These are phyloP conservation scores for Folsomia manolachei DNA, from an alignment of 2,888 invertebrate genomes.

Conservation along the genomic window DNA sequence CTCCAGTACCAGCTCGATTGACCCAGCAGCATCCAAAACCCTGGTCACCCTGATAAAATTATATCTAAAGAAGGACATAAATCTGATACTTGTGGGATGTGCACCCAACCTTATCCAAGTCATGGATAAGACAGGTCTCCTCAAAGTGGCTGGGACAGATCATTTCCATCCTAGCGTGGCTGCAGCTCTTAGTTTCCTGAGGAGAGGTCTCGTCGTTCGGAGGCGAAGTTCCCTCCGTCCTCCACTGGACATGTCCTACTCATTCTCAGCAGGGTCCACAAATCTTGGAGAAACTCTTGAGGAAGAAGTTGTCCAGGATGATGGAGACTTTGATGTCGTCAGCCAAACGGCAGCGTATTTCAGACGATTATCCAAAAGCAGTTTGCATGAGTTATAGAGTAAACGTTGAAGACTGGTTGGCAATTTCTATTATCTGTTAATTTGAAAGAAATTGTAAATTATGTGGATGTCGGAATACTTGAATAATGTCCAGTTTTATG, in stretches of 20 bases:
- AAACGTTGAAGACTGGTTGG: no score
- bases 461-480: no score
- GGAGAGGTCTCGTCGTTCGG: not conserved
- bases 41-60: conserved; percentile 36
- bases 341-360: not conserved
- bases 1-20: conserved; percentile 64
- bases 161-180: conserved; percentile 56
- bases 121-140: conserved; percentile 54
- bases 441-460: no score
- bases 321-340: not conserved
- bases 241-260: not conserved
- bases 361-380: not conserved
- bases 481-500: no score
- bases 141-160: conserved; percentile 53
- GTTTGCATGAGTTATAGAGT: no score
- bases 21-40: conserved; percentile 55
- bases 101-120: conserved; percentile 50
- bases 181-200: conserved; percentile 53
- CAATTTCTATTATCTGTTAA: no score
- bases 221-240: not conserved
- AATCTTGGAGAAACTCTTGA: not conserved
- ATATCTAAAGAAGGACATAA: conserved; percentile 33
- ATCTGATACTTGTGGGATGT: conserved; percentile 38
- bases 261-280: not conserved
- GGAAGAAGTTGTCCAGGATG: not conserved